Evolutionary conservation across 53 echinoderm and acorn worm species (phyloP).

Genomic region (Astropecten irregularis): DNA sequence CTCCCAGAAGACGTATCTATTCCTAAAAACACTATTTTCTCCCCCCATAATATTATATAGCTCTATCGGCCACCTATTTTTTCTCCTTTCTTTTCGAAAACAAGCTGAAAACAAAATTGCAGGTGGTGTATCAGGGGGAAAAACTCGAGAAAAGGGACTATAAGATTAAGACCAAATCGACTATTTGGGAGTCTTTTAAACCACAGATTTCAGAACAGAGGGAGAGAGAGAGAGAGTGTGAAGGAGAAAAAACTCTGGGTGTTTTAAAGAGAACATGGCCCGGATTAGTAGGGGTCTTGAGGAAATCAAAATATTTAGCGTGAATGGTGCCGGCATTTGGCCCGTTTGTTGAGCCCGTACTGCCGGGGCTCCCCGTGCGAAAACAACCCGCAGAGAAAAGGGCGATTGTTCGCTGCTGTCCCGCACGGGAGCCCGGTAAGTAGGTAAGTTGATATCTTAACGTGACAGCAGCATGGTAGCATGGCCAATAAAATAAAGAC

Average conservation of each 20-base stretch:
- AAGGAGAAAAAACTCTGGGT: neutral
- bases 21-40: constrained; percentile 27
- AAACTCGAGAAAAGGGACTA: neutral
- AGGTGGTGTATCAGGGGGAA: neutral
- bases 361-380: constrained; percentile 35
- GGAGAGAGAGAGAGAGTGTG: neutral
- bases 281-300: constrained; percentile 51
- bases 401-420: constrained; percentile 34
- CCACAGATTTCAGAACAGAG: neutral
- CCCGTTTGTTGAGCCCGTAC: constrained; percentile 36
- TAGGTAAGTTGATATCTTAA: constrained; percentile 29
- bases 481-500: too few species aligned
- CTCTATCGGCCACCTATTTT: too few species aligned
- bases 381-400: constrained; percentile 52
- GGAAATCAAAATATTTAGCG: constrained; percentile 61
- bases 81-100: neutral
- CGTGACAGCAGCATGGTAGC: too few species aligned
- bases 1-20: constrained; percentile 46
- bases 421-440: constrained; percentile 31
- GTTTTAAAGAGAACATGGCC: neutral
- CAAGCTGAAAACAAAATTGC: constrained; percentile 43
- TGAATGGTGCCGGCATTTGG: constrained; percentile 53
- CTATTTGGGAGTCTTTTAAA: constrained; percentile 7
- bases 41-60: too few species aligned
- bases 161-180: neutral